A percentile compares a stretch with the other conserved stretches of the same genome.
Conservation (phyloP, 2,113 vertebrate species). For the Neofelis nebulosa region DNA sequence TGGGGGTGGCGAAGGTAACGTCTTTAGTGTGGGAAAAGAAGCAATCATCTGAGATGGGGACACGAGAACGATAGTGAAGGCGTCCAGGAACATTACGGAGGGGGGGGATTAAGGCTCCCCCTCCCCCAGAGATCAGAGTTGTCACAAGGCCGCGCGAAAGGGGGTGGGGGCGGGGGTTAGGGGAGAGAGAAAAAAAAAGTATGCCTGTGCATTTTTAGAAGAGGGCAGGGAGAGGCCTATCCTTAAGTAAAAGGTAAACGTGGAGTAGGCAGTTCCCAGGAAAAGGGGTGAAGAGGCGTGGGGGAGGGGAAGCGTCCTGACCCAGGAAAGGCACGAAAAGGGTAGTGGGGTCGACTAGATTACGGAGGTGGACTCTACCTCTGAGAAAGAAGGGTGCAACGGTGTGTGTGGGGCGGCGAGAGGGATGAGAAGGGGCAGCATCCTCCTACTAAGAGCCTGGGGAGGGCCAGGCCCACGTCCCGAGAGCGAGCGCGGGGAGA, state of each 20-base stretch:
- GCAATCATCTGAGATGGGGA: conserved; percentile 52
- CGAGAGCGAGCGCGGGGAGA: conserved; percentile 4
- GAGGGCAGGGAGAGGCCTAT: conserved; percentile 20
- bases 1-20: conserved; percentile 56
- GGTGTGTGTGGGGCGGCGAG: neutral
- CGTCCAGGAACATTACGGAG: neutral
- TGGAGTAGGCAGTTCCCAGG: conserved; percentile 63
- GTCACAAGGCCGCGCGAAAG: conserved; percentile 54
- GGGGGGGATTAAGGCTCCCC: neutral
- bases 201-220: conserved; percentile 36
- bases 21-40: conserved; percentile 51
- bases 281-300: conserved; percentile 45
- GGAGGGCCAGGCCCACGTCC: conserved; percentile 54
- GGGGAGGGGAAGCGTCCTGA: conserved; percentile 75
- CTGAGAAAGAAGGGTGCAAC: neutral
- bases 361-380: neutral
- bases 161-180: neutral
- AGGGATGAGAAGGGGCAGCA: conserved; percentile 4
- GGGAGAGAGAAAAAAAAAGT: neutral
- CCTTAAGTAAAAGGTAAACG: conserved; percentile 59
- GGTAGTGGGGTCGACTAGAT: neutral
- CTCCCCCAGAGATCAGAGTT: conserved; percentile 30
- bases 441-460: conserved; percentile 8
- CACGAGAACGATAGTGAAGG: neutral
- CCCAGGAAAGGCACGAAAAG: conserved; percentile 61